Conservation (phyloP, 2,113 vertebrate species). For the Hylia prasina region DNA sequence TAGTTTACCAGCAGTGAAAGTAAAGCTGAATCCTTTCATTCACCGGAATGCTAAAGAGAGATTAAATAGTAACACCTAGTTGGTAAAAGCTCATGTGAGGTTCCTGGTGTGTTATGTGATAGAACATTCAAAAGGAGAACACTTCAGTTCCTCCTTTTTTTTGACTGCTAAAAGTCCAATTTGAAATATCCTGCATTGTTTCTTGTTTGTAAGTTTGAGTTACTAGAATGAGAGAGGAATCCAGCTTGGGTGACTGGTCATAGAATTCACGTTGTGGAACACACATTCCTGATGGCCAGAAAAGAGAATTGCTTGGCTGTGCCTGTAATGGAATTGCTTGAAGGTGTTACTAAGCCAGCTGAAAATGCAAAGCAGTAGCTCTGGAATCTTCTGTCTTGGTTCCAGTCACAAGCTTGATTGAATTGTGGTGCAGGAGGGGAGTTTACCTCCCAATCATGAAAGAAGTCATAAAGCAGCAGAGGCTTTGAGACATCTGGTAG, state of each 20-base stretch:
- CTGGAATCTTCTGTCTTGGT: background rate
- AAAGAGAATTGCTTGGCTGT: background rate
- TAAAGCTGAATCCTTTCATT: background rate
- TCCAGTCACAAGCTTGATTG: background rate
- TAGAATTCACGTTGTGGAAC: background rate
- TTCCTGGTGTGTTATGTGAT: accelerated
- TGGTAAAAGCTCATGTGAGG: background rate
- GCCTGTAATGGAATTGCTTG: background rate
- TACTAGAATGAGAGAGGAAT: background rate
- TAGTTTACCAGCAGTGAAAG: background rate
- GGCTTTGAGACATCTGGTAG: background rate
- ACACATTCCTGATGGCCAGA: background rate
- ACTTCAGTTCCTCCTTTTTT: background rate
- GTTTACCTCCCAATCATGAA: background rate
- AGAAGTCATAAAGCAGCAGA: background rate
- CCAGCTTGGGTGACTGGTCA: background rate
- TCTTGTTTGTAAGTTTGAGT: background rate
- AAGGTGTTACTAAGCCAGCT: background rate
- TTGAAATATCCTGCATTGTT: background rate
- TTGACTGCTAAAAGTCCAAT: background rate
- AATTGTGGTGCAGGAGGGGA: background rate
- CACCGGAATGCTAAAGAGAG: background rate
- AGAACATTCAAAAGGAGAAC: background rate
- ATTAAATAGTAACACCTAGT: background rate
- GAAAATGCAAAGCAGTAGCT: background rate